Conservation (phyloP, 1,140 invertebrate genomes). For the Lethrus apterus region DNA sequence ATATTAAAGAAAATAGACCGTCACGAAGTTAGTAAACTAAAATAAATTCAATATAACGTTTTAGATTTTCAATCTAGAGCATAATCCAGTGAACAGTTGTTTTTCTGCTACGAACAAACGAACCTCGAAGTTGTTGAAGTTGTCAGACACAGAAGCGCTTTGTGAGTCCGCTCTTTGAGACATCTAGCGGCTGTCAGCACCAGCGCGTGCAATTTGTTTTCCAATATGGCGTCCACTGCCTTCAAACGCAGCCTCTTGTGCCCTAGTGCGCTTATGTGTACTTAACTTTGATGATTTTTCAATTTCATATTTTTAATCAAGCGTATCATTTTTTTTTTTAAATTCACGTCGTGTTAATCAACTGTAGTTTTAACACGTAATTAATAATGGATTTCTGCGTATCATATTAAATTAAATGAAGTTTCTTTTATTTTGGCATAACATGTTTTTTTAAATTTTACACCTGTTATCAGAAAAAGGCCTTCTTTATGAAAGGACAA, state of each 20-base stretch:
- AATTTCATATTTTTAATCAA: constrained; percentile 16
- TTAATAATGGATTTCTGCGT: too few relatives aligned
- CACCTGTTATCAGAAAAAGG: too few relatives aligned
- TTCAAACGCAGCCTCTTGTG: constrained; percentile 29
- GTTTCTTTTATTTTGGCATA: too few relatives aligned
- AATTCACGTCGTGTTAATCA: too few relatives aligned
- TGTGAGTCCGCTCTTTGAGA: constrained; percentile 38
- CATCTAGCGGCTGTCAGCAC: constrained; percentile 37
- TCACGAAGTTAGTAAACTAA: constrained; percentile 6
- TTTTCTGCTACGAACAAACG: constrained; percentile 33
- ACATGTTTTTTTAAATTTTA: too few relatives aligned
- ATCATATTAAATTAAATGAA: too few relatives aligned
- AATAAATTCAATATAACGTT: constrained; percentile 26
- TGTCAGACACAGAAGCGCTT: constrained; percentile 35
- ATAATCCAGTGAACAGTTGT: constrained; percentile 30
- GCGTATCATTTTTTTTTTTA: constrained; percentile 5
- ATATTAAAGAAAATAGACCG: constrained; percentile 3
- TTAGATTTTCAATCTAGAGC: constrained; percentile 29
- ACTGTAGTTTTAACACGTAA: too few relatives aligned
- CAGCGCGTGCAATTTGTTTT: constrained; percentile 38
- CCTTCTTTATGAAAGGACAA: too few relatives aligned
- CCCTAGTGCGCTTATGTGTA: constrained; percentile 3
- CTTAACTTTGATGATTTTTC: constrained; percentile 16
- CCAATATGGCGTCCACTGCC: constrained; percentile 36
- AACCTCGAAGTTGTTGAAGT: constrained; percentile 37